Base-by-base conservation (phyloP, 2,888 invertebrate species). In the Cerastoderma edule region DNA sequence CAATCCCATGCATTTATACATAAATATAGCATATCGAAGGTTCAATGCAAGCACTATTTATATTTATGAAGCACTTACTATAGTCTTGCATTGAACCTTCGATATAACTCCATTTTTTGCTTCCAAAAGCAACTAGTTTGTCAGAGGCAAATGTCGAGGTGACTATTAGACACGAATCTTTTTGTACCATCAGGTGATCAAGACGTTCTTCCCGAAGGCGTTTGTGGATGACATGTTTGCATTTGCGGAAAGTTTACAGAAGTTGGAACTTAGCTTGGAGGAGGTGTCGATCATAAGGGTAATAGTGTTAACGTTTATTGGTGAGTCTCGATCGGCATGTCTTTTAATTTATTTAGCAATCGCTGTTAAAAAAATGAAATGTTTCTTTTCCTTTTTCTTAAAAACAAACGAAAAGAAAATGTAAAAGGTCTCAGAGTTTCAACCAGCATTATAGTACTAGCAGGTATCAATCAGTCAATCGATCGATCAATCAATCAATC, bases 181-280 rank as follows among this genome's bases (percentile, higher is more conserved):
- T 50, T 50, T 1, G 22, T 10, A 27, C 13, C 24, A 39, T 35
- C 68, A 72, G 72, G 57, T 66, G 0, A 48, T 66, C 6, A 56
- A 54, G 44, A 53, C 56, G 5, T 48, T 72, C 22, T 72, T 72
- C 33, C 56, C 65, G 0, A 24, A 63, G 22, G 57, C 24, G 19
- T 27, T 19, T 13, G 53, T 53, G 2, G 53, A 53, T 13, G 8
- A 24, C 13, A 28, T 53, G 53, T 53, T 53, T 22, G 24, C 10
- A 28, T 53, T 53, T 53, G 22, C 19, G 10, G 10, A 13, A 53
- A 53, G 24, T 24, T 24, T 53, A 53, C 53, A 53, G 24, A 53
- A 53, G 13, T 24, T 53, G 10, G 24, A 53, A 24, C 53, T 53
- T 3, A 53, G 53, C 27, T 22, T 53, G n/a, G 53, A 53, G 27